Conservation (phyloP, 2,113 vertebrate genomes). For the Varanus komodoensis region DNA sequence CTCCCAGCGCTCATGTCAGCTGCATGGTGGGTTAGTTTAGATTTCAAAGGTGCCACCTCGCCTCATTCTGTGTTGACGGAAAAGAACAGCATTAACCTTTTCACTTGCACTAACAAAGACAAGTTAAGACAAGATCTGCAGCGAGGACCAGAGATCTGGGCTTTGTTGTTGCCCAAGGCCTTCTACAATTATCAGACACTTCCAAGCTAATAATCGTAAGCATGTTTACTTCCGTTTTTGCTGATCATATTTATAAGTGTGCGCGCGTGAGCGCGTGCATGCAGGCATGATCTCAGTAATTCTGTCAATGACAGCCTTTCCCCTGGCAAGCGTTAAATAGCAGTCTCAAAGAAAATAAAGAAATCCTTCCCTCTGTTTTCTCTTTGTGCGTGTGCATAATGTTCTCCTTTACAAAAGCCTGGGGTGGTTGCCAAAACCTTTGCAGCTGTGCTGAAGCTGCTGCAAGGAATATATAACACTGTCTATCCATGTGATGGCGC, state of each 20-base stretch:
- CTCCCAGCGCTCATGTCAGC: constrained; percentile 67
- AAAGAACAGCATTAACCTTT: constrained; percentile 83
- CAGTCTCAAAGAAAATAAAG: constrained; percentile 31
- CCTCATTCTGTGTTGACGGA: constrained; percentile 72
- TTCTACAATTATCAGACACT: constrained; percentile 76
- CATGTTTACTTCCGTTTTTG: constrained; percentile 62
- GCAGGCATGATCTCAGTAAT: constrained; percentile 6
- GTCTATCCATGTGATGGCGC: not conserved
- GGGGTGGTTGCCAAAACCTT: not conserved
- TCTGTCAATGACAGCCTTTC: constrained; percentile 48
- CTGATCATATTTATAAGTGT: not conserved
- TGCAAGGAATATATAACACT: not conserved
- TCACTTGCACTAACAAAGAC: constrained; percentile 82
- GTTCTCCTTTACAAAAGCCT: not conserved
- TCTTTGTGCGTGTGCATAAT: not conserved
- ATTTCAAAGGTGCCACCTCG: constrained; percentile 75
- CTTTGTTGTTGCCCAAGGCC: constrained; percentile 78
- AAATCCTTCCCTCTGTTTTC: not conserved
- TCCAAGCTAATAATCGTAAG: constrained; percentile 75
- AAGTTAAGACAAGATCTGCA: constrained; percentile 81
- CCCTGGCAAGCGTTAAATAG: constrained; percentile 51
- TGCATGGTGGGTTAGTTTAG: constrained; percentile 69
- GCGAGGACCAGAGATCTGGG: constrained; percentile 72
- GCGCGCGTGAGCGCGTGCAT: no score
- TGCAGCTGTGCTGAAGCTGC: no score